These are phyloP conservation scores for Ophion obscuratus DNA, from an alignment of 2,888 invertebrate genomes.

Conservation along the genomic window DNA sequence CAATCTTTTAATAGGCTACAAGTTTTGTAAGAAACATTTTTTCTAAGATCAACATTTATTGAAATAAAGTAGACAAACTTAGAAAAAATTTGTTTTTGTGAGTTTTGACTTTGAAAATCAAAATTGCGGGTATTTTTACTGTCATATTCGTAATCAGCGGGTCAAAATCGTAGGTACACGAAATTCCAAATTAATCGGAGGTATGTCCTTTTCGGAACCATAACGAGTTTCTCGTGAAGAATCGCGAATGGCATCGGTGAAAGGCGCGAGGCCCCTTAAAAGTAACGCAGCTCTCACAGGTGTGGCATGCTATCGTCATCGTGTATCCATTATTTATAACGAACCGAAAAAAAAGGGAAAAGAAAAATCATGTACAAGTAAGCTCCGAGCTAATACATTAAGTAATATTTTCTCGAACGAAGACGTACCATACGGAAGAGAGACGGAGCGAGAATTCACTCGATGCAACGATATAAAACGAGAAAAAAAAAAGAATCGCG, in stretches of 20 bases:
- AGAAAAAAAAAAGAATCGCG: not conserved
- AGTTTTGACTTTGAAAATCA: no score
- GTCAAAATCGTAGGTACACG: no score
- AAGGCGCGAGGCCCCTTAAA: not conserved
- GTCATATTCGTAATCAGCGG: no score
- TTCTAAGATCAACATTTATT: no score
- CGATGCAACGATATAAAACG: conserved; percentile 34
- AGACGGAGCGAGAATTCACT: conserved; percentile 28
- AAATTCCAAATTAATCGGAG: no score
- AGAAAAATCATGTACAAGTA: conserved; percentile 64
- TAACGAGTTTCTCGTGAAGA: no score
- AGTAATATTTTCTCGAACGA: conserved; percentile 51
- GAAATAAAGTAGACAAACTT: no score
- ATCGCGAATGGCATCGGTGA: no score
- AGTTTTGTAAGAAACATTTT: no score
- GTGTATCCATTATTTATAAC: conserved; percentile 63
- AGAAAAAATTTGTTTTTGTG: not conserved
- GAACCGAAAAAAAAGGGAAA: conserved; percentile 15
- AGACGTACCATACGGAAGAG: not conserved
- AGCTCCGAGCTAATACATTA: conserved; percentile 41
- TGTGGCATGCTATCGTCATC: conserved; percentile 65
- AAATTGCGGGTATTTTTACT: no score
- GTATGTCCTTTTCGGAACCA: no score
- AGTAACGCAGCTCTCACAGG: conserved; percentile 59
- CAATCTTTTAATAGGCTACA: no score